phyloP scores from a whole-genome alignment of 37 sponge, comb jelly and placozoan genomes.

The Dysidea cf. avara region DNA sequence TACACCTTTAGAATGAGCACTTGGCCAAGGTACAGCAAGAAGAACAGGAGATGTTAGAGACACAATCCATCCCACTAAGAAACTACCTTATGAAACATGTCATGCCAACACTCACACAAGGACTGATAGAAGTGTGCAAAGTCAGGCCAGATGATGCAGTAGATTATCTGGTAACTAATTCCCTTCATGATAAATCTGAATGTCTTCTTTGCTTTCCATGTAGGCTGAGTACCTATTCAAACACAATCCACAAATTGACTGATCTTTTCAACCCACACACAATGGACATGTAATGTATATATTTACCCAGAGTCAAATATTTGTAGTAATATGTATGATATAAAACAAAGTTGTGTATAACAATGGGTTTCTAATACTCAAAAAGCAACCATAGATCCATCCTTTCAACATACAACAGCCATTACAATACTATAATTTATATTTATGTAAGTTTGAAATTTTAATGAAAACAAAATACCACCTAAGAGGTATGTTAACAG shows the following conservation, averaged over 20 bases:
- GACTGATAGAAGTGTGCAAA: conserved; percentile 84
- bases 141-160: conserved; percentile 88
- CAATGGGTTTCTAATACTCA: no score
- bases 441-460: no score
- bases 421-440: no score
- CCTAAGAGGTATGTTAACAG: no score
- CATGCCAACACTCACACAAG: conserved; percentile 91
- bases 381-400: no score
- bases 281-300: background rate
- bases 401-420: no score
- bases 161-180: conserved; percentile 81
- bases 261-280: conserved; percentile 15
- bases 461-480: no score
- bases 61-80: conserved; percentile 74
- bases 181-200: background rate
- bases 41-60: conserved; percentile 81
- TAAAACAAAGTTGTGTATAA: no score
- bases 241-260: conserved; percentile 83
- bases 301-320: no score
- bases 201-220: conserved; percentile 4
- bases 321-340: no score
- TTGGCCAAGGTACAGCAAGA: conserved; percentile 65
- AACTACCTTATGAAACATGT: conserved; percentile 91
- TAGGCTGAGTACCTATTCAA: conserved; percentile 93
- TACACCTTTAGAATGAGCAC: conserved; percentile 25